phyloP scores from a whole-genome alignment of 1,140 invertebrate genomes.

The Delia radicum region DNA sequence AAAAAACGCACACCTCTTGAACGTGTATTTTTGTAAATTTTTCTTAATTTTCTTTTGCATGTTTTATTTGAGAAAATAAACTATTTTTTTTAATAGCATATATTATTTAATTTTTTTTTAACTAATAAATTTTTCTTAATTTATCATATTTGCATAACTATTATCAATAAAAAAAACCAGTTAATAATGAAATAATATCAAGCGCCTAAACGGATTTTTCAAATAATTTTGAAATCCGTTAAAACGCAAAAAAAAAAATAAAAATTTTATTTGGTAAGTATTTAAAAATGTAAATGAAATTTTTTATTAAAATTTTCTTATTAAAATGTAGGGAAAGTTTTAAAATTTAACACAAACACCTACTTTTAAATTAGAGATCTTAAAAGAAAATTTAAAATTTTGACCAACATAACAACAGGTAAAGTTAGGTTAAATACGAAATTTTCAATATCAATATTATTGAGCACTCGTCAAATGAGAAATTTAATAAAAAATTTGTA shows the following conservation, averaged over 20 bases:
- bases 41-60: slow-evolving; percentile 9
- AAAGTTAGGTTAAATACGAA: no score
- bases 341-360: no score
- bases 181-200: slow-evolving; percentile 22
- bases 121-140: neutral
- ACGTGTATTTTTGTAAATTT: neutral
- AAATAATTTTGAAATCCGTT: slow-evolving; percentile 21
- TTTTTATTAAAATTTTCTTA: no score
- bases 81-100: neutral
- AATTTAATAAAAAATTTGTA: no score
- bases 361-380: no score
- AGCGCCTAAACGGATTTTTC: slow-evolving; percentile 20
- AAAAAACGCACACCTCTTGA: neutral
- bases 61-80: neutral
- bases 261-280: slow-evolving; percentile 21
- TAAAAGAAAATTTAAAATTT: no score
- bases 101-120: neutral
- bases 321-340: no score
- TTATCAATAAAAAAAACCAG: neutral
- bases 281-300: no score
- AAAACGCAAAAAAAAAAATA: slow-evolving; percentile 18
- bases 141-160: neutral
- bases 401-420: no score
- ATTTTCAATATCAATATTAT: no score
- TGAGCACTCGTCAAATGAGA: no score